These are phyloP conservation scores for Mixornis gularis DNA, from an alignment of 2,113 vertebrate species.

Conservation along the genomic window DNA sequence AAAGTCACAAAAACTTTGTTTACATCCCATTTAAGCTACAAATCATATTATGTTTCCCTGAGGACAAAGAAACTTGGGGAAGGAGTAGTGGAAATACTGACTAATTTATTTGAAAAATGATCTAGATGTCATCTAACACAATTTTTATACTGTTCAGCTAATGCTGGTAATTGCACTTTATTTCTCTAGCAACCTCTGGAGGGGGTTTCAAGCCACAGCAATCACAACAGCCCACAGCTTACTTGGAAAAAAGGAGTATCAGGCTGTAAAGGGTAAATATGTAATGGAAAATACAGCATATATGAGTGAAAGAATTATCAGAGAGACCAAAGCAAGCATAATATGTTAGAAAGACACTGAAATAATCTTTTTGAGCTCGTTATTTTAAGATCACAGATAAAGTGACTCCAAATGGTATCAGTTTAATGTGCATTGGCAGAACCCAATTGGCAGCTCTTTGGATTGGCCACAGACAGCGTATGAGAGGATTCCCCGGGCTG, in stretches of 20 bases:
- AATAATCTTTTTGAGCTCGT: constrained; percentile 1
- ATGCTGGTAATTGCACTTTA: not conserved
- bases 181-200: constrained; percentile 31
- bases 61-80: not conserved
- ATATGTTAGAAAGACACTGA: constrained; percentile 13
- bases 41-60: not conserved
- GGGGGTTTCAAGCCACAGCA: not conserved
- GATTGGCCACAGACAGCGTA: not conserved
- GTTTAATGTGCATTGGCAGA: constrained; percentile 43
- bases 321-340: constrained; percentile 6
- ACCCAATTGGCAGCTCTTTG: constrained; percentile 30
- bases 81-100: not conserved
- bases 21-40: not conserved
- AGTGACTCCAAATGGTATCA: constrained; percentile 35
- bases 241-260: not conserved
- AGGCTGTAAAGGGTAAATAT: not conserved
- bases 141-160: not conserved
- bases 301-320: not conserved
- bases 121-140: not conserved
- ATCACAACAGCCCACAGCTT: not conserved
- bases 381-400: constrained; percentile 55
- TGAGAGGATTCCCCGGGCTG: constrained; percentile 25
- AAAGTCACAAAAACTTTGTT: not conserved
- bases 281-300: not conserved
- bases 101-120: not conserved